Conservation (phyloP, 2,888 invertebrate species). For the Amiota minor region DNA sequence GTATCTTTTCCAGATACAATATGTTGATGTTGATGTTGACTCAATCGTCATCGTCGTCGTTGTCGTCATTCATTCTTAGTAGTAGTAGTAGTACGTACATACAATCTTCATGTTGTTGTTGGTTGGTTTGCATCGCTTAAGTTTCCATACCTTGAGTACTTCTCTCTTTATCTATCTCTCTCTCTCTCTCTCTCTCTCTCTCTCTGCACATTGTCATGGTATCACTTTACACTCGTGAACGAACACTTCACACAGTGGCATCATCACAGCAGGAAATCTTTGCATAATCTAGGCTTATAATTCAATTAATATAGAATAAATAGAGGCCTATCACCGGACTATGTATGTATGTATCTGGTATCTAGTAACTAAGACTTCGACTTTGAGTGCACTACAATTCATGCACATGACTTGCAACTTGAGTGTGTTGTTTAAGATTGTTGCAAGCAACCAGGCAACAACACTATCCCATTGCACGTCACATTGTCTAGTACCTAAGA, state of each 20-base stretch:
- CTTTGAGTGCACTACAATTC: conserved; percentile 64
- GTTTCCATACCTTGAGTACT: conserved; percentile 5
- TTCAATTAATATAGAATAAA: conserved; percentile 69
- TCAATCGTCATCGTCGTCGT: conserved; percentile 12
- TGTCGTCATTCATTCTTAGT: conserved; percentile 18
- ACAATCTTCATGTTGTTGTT: background rate
- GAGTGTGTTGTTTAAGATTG: conserved; percentile 48
- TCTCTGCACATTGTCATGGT: conserved; percentile 10
- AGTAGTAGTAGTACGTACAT: background rate
- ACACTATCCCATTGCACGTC: conserved; percentile 36
- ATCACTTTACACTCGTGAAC: conserved; percentile 33
- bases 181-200: background rate
- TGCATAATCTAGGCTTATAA: conserved; percentile 72
- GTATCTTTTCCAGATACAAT: background rate
- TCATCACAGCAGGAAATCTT: conserved; percentile 63
- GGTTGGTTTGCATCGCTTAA: background rate
- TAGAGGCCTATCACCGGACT: conserved; percentile 25
- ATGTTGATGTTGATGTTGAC: conserved; percentile 21
- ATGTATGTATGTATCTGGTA: background rate
- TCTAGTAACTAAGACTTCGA: background rate
- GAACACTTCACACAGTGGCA: conserved; percentile 32
- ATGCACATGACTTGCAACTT: conserved; percentile 66
- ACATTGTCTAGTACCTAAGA: conserved; percentile 49
- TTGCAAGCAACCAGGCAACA: background rate
- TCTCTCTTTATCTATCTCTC: conserved; percentile 8